Conservation (phyloP, 2,888 invertebrate genomes). For the Scaptomyza flava region DNA sequence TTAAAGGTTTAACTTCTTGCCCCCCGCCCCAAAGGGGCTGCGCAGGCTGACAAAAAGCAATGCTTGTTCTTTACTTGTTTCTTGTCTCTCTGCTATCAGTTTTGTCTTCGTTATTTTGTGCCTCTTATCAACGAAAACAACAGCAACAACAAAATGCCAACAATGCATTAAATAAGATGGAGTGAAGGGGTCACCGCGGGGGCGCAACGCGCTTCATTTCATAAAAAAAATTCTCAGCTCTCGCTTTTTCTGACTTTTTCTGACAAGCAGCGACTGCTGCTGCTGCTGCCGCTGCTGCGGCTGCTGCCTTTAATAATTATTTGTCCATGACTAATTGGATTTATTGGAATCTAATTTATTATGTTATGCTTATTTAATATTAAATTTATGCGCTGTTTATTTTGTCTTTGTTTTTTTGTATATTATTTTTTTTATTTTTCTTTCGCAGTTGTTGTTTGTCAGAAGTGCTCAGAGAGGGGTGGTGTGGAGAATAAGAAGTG, state of each 20-base stretch:
- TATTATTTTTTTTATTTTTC: neutral
- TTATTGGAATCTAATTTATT: conserved; percentile 82
- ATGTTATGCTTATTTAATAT: conserved; percentile 79
- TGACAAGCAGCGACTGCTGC: conserved; percentile 43
- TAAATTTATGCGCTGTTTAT: conserved; percentile 74
- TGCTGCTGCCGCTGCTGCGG: conserved; percentile 16
- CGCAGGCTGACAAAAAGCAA: conserved; percentile 32
- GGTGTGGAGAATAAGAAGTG: neutral
- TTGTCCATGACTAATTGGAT: conserved; percentile 83
- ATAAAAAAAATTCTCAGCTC: conserved; percentile 9
- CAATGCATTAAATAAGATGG: conserved; percentile 64
- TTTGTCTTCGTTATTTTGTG: neutral
- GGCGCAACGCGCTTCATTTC: conserved; percentile 18
- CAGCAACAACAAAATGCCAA: conserved; percentile 50
- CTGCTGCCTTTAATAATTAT: conserved; percentile 74
- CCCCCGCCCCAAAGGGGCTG: too few species aligned
- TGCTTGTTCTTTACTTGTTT: conserved; percentile 43
- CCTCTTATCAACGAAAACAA: conserved; percentile 54
- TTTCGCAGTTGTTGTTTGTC: neutral
- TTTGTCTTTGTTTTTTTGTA: conserved; percentile 40
- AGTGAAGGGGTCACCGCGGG: conserved; percentile 27
- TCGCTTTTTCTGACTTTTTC: conserved; percentile 13
- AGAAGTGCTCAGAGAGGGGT: neutral
- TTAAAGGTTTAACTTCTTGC: conserved; percentile 30
- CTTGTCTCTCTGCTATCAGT: conserved; percentile 44